A percentile compares a stretch with the other conserved stretches of the same genome.
Conservation (phyloP, 2,888 invertebrate genomes). For the Teinopalpus imperialis region DNA sequence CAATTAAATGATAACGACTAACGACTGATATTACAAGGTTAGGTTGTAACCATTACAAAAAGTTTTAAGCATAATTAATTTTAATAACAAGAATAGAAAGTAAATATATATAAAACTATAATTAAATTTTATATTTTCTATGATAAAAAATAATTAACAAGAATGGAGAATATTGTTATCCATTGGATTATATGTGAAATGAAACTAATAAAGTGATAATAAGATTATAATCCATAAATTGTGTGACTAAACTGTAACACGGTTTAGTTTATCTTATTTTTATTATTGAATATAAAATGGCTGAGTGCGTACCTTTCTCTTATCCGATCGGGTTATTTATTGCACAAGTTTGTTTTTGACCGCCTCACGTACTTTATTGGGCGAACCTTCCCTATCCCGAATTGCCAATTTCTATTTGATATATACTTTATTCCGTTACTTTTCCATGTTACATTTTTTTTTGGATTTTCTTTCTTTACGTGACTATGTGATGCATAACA, state of each 20-base stretch:
- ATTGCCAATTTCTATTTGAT: constrained; percentile 79
- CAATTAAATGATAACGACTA: too few relatives aligned
- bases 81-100: too few relatives aligned
- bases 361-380: constrained; percentile 80
- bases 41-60: too few relatives aligned
- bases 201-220: too few relatives aligned
- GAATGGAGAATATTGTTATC: too few relatives aligned
- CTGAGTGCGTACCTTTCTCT: constrained; percentile 73
- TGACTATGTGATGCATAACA: constrained; percentile 20
- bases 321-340: constrained; percentile 80
- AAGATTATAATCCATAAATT: constrained; percentile 49
- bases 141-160: too few relatives aligned
- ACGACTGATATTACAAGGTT: too few relatives aligned
- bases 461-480: constrained; percentile 49
- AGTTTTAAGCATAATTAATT: too few relatives aligned
- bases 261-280: constrained; percentile 75
- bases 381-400: constrained; percentile 75
- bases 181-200: too few relatives aligned
- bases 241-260: constrained; percentile 60
- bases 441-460: constrained; percentile 67
- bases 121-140: too few relatives aligned
- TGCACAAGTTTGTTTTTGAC: constrained; percentile 79
- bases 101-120: too few relatives aligned
- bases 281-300: constrained; percentile 77
- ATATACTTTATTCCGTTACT: constrained; percentile 73